phyloP scores from a whole-genome alignment of 2,888 invertebrate species.

The Stramonita haemastoma region DNA sequence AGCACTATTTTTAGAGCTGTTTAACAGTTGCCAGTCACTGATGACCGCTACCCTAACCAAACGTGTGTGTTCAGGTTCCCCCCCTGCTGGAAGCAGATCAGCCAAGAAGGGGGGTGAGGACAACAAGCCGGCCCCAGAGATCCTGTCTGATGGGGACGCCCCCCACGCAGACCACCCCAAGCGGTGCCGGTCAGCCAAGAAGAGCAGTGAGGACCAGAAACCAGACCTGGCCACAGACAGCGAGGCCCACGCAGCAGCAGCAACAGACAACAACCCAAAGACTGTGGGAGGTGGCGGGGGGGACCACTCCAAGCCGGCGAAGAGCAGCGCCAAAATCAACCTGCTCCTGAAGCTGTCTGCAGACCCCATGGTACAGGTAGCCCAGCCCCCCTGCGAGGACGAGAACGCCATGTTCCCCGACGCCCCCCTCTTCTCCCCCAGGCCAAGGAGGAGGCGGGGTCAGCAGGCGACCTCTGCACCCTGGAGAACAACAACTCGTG shows the following conservation, averaged over 20 bases:
- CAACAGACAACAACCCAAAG: background rate
- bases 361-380: constrained; percentile 18
- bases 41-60: too few species aligned
- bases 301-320: background rate
- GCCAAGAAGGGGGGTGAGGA: constrained; percentile 26
- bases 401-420: constrained; percentile 74
- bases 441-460: background rate
- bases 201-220: background rate
- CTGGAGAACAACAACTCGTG: background rate
- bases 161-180: background rate
- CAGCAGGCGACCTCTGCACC: background rate
- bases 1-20: too few species aligned
- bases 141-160: constrained; percentile 29
- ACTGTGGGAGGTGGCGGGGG: background rate
- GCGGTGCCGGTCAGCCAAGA: background rate
- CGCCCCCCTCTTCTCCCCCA: constrained; percentile 49
- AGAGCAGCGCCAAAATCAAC: constrained; percentile 13
- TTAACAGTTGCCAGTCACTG: too few species aligned
- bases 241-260: background rate
- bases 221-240: background rate
- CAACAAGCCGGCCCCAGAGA: constrained; percentile 11
- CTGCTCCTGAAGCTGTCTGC: constrained; percentile 18
- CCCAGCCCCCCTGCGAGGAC: constrained; percentile 49
- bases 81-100: background rate
- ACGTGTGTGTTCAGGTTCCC: constrained; percentile 10